Evolutionary conservation across 2,888 invertebrate genomes (phyloP).

Genomic region (Spisula solida): DNA sequence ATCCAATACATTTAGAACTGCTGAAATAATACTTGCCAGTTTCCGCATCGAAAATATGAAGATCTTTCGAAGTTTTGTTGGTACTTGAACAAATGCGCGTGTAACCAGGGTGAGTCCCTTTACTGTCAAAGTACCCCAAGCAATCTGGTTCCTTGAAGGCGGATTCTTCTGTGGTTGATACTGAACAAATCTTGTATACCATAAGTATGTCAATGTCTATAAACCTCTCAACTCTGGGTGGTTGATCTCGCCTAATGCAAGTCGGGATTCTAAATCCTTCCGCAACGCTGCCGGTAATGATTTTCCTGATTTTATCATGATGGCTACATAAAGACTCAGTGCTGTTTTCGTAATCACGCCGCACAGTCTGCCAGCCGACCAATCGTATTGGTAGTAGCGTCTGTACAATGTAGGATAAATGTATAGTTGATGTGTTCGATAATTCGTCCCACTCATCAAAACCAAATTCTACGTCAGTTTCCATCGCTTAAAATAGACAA

Average conservation of each 20-base stretch:
- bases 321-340: not conserved
- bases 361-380: conserved; percentile 32
- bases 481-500: conserved; percentile 39
- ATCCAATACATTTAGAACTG: conserved; percentile 2
- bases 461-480: conserved; percentile 31
- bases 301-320: not conserved
- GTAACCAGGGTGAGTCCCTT: conserved; percentile 45
- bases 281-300: conserved; percentile 54
- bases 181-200: not conserved
- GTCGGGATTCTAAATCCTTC: conserved; percentile 59
- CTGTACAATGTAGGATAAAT: conserved; percentile 56
- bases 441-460: conserved; percentile 53
- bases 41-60: conserved; percentile 34
- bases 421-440: conserved; percentile 43
- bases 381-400: conserved; percentile 53
- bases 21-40: conserved; percentile 49
- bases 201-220: conserved; percentile 53
- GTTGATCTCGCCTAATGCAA: conserved; percentile 24
- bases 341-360: conserved; percentile 21
- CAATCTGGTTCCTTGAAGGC: not conserved
- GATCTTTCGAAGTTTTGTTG: conserved; percentile 26
- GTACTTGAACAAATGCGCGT: conserved; percentile 34
- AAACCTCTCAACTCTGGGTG: conserved; percentile 36
- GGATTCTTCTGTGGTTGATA: conserved; percentile 20
- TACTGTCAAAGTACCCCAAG: conserved; percentile 46